Conservation (phyloP, 2,113 vertebrate species). For the Hippocampus abdominalis region DNA sequence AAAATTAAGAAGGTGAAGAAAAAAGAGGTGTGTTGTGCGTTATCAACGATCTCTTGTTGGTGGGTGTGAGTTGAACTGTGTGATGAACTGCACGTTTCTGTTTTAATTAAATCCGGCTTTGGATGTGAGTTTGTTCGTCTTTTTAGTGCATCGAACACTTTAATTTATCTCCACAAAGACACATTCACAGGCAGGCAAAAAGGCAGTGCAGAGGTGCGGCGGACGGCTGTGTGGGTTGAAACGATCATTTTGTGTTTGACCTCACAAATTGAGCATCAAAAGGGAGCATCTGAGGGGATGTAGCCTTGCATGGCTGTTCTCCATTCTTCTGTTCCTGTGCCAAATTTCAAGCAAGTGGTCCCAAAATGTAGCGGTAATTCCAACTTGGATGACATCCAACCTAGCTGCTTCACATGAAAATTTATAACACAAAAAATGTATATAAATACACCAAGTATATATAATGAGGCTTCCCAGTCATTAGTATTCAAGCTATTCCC, state of each 20-base stretch:
- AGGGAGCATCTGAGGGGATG: not conserved
- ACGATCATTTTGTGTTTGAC: slow-evolving; percentile 10
- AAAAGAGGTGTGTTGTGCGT: not conserved
- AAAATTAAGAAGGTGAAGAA: not conserved
- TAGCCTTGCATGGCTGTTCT: not conserved
- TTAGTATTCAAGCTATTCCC: too few species aligned
- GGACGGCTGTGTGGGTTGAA: slow-evolving; percentile 3
- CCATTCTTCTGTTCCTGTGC: not conserved
- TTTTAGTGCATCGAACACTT: not conserved
- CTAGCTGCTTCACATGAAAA: not conserved
- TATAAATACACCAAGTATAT: too few species aligned
- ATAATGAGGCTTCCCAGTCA: too few species aligned
- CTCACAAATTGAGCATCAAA: slow-evolving; percentile 3
- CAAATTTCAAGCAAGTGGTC: not conserved
- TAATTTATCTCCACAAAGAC: not conserved
- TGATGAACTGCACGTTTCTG: not conserved
- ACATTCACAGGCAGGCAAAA: not conserved
- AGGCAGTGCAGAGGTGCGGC: not conserved
- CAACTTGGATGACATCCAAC: not conserved
- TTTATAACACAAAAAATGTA: too few species aligned
- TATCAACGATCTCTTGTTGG: not conserved
- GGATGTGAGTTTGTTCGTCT: not conserved
- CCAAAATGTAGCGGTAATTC: not conserved
- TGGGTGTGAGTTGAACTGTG: not conserved
- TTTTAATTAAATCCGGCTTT: slow-evolving; percentile 4